Percentiles rank a stretch among this genome's conserved stretches.
Conservation (phyloP, 2,113 vertebrate genomes). For the Ptilorrhoa leucosticta region DNA sequence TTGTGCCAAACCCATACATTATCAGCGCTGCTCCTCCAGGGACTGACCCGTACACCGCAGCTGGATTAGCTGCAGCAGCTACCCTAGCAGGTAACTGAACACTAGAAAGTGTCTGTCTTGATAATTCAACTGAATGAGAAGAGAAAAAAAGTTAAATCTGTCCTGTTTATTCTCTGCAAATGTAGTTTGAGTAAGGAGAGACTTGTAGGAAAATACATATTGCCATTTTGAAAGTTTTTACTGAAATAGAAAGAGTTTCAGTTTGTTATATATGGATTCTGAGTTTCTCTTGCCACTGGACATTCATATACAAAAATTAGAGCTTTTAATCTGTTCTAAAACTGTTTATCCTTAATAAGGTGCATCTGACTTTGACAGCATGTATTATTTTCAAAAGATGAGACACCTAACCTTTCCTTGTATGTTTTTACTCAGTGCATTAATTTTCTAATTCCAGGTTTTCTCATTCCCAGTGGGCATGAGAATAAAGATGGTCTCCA, state of each 20-base stretch:
- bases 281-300: not conserved
- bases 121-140: not conserved
- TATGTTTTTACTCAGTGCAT: not conserved
- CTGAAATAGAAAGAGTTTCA: not conserved
- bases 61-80: conserved; percentile 92
- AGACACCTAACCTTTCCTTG: not conserved
- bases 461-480: not conserved
- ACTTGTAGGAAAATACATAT: not conserved
- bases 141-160: not conserved
- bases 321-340: not conserved
- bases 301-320: not conserved
- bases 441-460: not conserved
- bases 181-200: not conserved
- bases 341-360: not conserved
- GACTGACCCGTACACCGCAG: conserved; percentile 93
- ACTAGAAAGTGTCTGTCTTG: not conserved
- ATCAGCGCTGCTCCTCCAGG: conserved; percentile 94
- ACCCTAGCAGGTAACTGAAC: conserved; percentile 86
- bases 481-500: not conserved
- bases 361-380: not conserved
- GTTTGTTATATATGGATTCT: not conserved
- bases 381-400: not conserved
- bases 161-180: not conserved
- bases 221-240: not conserved
- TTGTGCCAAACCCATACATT: conserved; percentile 98